phyloP scores from a whole-genome alignment of 2,888 invertebrate genomes.

The Ormyrus pomaceus region DNA sequence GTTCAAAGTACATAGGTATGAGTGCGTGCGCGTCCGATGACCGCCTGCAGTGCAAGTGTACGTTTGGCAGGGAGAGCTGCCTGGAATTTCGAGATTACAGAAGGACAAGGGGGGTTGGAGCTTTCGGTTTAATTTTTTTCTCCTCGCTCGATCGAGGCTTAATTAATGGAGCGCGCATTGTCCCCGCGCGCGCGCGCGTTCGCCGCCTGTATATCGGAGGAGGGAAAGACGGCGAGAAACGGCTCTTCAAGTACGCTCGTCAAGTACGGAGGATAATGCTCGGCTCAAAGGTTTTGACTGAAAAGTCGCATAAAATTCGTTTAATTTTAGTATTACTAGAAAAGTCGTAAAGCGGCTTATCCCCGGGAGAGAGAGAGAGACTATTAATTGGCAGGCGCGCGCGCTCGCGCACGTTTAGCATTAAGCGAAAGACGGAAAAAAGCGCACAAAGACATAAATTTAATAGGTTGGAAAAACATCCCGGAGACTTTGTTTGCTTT shows the following conservation, averaged over 20 bases:
- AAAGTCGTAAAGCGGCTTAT: conserved; percentile 12
- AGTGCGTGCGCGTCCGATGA: conserved; percentile 30
- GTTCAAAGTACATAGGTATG: too few species aligned
- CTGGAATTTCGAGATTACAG: conserved; percentile 33
- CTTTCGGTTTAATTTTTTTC: background rate
- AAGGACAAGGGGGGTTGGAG: background rate
- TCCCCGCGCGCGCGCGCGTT: background rate
- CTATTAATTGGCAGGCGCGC: conserved; percentile 24
- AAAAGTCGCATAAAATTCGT: conserved; percentile 19
- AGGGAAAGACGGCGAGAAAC: background rate
- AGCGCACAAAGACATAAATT: conserved; percentile 20
- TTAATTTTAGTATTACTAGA: conserved; percentile 24
- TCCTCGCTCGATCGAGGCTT: background rate
- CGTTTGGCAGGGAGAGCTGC: conserved; percentile 25
- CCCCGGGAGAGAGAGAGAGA: background rate
- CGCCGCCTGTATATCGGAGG: background rate
- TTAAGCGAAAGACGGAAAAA: background rate
- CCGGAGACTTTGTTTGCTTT: conserved; percentile 37
- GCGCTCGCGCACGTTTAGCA: background rate
- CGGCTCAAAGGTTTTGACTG: background rate
- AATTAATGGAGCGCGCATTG: too few species aligned
- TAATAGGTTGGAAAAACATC: conserved; percentile 2
- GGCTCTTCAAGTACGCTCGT: background rate
- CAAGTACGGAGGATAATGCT: background rate
- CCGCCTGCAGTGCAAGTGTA: conserved; percentile 49